Percentiles rank a stretch among this genome's conserved stretches.
Evolutionary conservation across 2,797 vertebrate genomes (phyloP).

Genomic region (Nothura maculosa): DNA sequence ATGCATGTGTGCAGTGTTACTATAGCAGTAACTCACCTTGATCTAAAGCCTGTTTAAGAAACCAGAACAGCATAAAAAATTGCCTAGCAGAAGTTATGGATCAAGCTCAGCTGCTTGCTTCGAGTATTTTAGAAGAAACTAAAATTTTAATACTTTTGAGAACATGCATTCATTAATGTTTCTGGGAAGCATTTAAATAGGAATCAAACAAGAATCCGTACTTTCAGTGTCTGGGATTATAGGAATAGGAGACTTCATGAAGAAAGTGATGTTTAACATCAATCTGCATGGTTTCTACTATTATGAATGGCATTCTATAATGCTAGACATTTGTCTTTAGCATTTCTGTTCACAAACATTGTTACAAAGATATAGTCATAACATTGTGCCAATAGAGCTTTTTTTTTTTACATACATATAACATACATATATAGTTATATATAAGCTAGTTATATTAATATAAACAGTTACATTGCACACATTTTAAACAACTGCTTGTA

Average conservation of each 20-base stretch:
- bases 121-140: background rate
- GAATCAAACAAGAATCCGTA: background rate
- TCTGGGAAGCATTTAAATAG: background rate
- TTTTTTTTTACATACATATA: background rate
- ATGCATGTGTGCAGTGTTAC: background rate
- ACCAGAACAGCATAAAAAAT: background rate
- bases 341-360: background rate
- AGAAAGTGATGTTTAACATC: background rate
- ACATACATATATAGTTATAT: conserved; percentile 5
- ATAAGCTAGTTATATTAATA: background rate
- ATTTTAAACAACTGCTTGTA: conserved; percentile 70
- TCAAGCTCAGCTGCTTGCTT: background rate
- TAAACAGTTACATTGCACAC: conserved; percentile 59
- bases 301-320: background rate
- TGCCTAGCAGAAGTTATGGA: background rate
- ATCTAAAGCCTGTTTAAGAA: conserved; percentile 9
- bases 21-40: conserved; percentile 25
- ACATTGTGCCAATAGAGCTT: background rate
- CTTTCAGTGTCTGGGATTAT: background rate
- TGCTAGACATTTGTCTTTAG: background rate
- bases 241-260: background rate
- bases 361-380: background rate
- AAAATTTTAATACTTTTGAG: background rate
- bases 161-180: background rate
- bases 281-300: background rate